Evolutionary conservation across 2,113 vertebrate genomes (phyloP), one percentile per base, ranked within the genome.

Genomic region (Vireo altiloquus): DNA sequence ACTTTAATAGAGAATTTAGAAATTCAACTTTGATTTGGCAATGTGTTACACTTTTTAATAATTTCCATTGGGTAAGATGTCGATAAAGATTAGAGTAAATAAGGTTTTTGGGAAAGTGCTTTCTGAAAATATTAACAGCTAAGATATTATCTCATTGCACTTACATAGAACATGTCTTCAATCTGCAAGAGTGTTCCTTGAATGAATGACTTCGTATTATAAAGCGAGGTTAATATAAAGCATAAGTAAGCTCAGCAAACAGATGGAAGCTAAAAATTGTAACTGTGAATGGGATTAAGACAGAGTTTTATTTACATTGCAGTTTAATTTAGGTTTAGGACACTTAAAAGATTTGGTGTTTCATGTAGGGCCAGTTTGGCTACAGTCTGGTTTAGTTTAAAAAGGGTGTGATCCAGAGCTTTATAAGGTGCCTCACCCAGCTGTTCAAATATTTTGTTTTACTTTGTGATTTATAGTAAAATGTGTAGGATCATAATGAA

Each of bases 391-490:
- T 96, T 97, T 97, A 90, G 91, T 97, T 97, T 97, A 88, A 75
- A 91, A 92, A 97, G 95, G 96, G 97, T 97, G 96, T 97, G 95
- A 98, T 92, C 93, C 69, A 64, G 84, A 59, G 89, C 79, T 97
- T 97, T 96, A 94, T 91, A 96, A 95, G 87, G 96, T 96, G 82
- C 96, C 97, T 97, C 89, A 91, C 95, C 84, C 98, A 97, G 97
- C 98, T 98, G 98, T 97, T 97, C 96, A 98, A 98, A 98, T 97
- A 97, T 96, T 98, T 95, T 97, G 89, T 97, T 98, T 98, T 96
- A 96, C 96, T 97, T 97, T 93, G 91, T 96, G 94, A 97, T 97
- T 98, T 97, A 89, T 96, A 96, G 91, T 93, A 94, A 98, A 97
- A 98, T 94, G 79, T 84, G 65, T 95, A 97, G 94, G 90, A 97